Evolutionary conservation across 2,113 vertebrate species (phyloP).

Genomic region (Melanostigma gelatinosum): DNA sequence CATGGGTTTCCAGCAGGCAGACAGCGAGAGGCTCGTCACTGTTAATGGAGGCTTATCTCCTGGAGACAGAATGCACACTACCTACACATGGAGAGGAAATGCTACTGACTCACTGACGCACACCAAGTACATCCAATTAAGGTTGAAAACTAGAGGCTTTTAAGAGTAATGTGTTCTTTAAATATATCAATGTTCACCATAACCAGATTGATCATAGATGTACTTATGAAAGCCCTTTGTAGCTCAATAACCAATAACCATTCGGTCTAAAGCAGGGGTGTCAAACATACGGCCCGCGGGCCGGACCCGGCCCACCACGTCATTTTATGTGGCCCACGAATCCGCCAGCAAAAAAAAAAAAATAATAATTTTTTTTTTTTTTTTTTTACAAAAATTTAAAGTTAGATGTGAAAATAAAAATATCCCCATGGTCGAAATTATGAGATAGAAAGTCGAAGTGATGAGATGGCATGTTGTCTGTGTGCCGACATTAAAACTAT

Average conservation of each 20-base stretch:
- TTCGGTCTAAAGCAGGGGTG: too few species aligned
- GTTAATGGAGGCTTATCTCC: constrained; percentile 69
- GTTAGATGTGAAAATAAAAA: too few species aligned
- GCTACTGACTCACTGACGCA: constrained; percentile 42
- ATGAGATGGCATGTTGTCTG: too few species aligned
- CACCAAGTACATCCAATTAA: constrained; percentile 22
- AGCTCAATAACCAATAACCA: background rate
- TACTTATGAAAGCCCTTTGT: background rate
- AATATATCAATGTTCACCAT: constrained; percentile 1
- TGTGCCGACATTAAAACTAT: too few species aligned
- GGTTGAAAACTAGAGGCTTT: background rate
- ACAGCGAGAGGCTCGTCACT: constrained; percentile 51
- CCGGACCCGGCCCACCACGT: too few species aligned
- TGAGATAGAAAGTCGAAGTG: too few species aligned
- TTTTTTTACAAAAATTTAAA: too few species aligned
- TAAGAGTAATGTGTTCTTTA: background rate
- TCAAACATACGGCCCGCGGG: too few species aligned
- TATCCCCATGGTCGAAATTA: too few species aligned
- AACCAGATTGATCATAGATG: background rate
- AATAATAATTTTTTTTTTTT: too few species aligned
- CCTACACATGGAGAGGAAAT: constrained; percentile 51
- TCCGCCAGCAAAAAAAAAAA: too few species aligned
- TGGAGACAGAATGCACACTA: constrained; percentile 57
- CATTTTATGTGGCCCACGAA: too few species aligned
- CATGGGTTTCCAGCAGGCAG: constrained; percentile 46